These are phyloP conservation scores for Tenthredo notha DNA, from an alignment of 2,888 invertebrate species.

Conservation along the genomic window DNA sequence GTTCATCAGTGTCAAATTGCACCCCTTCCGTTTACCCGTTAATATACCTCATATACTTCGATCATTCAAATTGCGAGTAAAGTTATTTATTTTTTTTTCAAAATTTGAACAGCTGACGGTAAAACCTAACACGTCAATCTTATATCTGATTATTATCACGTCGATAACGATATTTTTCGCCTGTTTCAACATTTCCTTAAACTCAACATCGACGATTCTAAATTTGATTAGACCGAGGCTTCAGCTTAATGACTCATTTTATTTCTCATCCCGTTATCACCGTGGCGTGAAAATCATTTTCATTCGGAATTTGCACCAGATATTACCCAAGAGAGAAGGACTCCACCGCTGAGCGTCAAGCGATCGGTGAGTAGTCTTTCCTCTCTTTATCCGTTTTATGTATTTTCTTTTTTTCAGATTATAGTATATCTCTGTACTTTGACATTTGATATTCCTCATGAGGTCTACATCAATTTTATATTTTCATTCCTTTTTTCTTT, in stretches of 20 bases:
- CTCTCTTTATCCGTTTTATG: conserved; percentile 30
- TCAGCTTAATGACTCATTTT: background rate
- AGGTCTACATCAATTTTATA: background rate
- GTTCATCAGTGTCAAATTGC: background rate
- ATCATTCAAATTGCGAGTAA: background rate
- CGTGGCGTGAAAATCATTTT: conserved; percentile 26
- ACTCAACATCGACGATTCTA: background rate
- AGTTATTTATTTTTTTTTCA: background rate
- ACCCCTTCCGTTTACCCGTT: background rate
- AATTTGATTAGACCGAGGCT: background rate
- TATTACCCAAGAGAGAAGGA: conserved; percentile 50
- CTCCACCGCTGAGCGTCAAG: conserved; percentile 54
- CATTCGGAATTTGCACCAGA: conserved; percentile 8
- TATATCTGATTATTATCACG: background rate
- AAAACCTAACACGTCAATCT: background rate
- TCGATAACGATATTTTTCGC: background rate
- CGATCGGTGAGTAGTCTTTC: conserved; percentile 55
- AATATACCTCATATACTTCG: background rate
- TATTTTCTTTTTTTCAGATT: background rate
- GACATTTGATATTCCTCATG: background rate
- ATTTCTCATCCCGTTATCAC: background rate
- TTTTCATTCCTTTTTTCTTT: background rate
- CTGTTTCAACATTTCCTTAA: background rate
- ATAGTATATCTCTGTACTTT: background rate
- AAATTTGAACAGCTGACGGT: background rate